Conservation (phyloP, 2,888 invertebrate species). For the Cataglyphis cursor region DNA sequence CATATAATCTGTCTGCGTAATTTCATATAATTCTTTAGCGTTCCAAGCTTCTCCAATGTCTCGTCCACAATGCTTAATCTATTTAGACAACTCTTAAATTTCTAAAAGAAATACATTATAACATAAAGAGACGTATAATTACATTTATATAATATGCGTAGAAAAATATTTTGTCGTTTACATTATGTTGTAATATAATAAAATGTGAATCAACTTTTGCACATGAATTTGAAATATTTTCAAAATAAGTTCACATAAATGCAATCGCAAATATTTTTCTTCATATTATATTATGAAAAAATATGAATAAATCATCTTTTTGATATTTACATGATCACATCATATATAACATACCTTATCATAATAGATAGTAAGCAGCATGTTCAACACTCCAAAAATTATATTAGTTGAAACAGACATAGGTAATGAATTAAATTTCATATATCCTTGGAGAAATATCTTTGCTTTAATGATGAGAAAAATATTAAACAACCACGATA, state of each 20-base stretch:
- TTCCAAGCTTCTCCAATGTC: slow-evolving; percentile 15
- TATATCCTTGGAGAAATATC: background rate
- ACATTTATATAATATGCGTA: no score
- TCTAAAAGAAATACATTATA: background rate
- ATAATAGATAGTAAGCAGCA: background rate
- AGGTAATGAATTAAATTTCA: background rate
- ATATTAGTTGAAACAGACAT: background rate
- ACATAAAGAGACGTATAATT: no score
- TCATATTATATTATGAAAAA: background rate
- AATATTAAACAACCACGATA: background rate
- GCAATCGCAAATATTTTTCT: background rate
- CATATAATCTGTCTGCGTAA: background rate
- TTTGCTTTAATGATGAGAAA: background rate
- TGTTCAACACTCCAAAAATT: background rate
- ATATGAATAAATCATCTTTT: background rate
- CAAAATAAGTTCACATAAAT: background rate
- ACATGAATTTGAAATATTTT: background rate
- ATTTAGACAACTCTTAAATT: slow-evolving; percentile 20
- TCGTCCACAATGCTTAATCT: slow-evolving; percentile 20
- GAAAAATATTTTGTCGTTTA: background rate
- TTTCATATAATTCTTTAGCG: background rate
- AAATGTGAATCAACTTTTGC: background rate
- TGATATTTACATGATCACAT: background rate
- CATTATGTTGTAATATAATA: background rate
- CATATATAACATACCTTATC: slow-evolving; percentile 9